Conservation (phyloP, 2,888 invertebrate species). For the Spilarctia lutea region DNA sequence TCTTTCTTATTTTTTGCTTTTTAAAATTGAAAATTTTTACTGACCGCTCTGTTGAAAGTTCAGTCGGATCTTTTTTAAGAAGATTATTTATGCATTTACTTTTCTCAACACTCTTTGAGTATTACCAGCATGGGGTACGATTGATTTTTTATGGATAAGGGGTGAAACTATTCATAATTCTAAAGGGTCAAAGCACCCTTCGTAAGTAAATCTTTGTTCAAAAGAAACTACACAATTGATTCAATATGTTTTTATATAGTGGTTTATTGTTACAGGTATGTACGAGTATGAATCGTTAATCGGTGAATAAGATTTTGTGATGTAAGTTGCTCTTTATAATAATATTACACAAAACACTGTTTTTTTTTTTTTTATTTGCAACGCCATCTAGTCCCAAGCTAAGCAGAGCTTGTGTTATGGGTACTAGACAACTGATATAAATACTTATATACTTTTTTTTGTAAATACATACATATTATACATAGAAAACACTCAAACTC, state of each 20-base stretch:
- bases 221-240: not conserved
- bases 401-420: too few species aligned
- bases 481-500: too few species aligned
- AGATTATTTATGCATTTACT: conserved; percentile 14
- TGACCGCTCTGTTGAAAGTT: conserved; percentile 19
- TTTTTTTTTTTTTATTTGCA: too few species aligned
- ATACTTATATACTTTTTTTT: too few species aligned
- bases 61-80: conserved; percentile 6
- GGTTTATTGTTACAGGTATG: conserved; percentile 12
- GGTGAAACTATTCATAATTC: not conserved
- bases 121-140: not conserved
- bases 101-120: not conserved
- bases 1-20: conserved; percentile 22
- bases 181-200: not conserved
- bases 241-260: not conserved
- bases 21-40: conserved; percentile 20
- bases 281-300: not conserved
- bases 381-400: too few species aligned
- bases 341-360: not conserved
- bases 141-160: not conserved
- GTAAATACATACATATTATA: too few species aligned
- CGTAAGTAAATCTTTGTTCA: not conserved
- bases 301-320: not conserved
- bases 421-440: too few species aligned
- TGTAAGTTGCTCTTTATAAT: not conserved